phyloP scores from a whole-genome alignment of 2,113 vertebrate genomes.

The Podarcis raffonei region DNA sequence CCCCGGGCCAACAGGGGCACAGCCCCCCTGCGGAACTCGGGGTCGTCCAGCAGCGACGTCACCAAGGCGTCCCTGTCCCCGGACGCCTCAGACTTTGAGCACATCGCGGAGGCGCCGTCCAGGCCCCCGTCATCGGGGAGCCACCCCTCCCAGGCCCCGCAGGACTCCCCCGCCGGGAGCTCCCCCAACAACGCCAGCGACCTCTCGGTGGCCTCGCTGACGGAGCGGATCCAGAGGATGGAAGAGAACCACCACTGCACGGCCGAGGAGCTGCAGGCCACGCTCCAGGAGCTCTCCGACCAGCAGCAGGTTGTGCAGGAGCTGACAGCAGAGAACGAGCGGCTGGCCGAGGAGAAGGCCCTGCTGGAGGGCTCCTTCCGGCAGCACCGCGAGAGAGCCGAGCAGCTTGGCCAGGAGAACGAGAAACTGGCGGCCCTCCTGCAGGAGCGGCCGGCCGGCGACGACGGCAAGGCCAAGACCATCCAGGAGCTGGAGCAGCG shows the following conservation, averaged over 20 bases:
- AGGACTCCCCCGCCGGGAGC: constrained; percentile 69
- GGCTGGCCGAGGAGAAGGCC: constrained; percentile 87
- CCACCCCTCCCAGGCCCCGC: constrained; percentile 71
- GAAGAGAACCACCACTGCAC: constrained; percentile 97
- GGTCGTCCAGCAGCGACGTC: constrained; percentile 86
- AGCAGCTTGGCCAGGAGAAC: constrained; percentile 90
- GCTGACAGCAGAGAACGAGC: constrained; percentile 92
- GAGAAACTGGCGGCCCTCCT: constrained; percentile 83
- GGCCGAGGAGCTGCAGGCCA: constrained; percentile 93
- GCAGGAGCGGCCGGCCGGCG: constrained; percentile 82
- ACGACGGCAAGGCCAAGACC: constrained; percentile 78
- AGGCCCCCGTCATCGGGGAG: constrained; percentile 83
- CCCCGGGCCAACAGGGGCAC: constrained; percentile 35
- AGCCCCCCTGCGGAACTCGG: constrained; percentile 76
- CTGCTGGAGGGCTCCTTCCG: constrained; percentile 89
- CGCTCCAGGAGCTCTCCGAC: constrained; percentile 92
- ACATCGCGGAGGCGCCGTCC: constrained; percentile 83
- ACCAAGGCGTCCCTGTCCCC: constrained; percentile 90
- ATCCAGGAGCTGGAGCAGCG: constrained; percentile 86
- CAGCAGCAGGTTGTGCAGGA: constrained; percentile 97
- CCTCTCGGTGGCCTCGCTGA: constrained; percentile 86
- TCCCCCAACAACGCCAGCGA: constrained; percentile 75
- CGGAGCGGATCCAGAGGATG: constrained; percentile 92
- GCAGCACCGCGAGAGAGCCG: constrained; percentile 89
- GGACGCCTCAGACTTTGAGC: constrained; percentile 90